Evolutionary conservation across 2,888 invertebrate genomes (phyloP).

Genomic region (Eretmocerus hayati): DNA sequence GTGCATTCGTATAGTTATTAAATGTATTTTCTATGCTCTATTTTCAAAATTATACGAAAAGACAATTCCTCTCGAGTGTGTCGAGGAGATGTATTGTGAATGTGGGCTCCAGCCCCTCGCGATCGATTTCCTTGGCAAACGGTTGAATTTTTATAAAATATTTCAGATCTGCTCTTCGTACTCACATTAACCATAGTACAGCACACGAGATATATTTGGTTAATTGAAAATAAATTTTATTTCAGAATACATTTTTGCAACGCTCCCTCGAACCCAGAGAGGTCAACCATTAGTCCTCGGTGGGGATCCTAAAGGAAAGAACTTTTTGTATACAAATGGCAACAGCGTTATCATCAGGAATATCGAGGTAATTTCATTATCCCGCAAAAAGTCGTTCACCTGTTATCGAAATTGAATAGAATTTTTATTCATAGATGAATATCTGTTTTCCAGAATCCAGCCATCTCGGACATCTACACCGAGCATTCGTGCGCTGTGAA

Average conservation of each 20-base stretch:
- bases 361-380: constrained; percentile 64
- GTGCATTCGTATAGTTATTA: too few relatives aligned
- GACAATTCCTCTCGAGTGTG: too few relatives aligned
- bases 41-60: too few relatives aligned
- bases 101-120: too few relatives aligned
- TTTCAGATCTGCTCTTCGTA: neutral
- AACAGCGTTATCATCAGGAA: constrained; percentile 96
- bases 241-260: constrained; percentile 83
- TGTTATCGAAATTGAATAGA: too few relatives aligned
- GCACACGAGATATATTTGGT: neutral
- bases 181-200: neutral
- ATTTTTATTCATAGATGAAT: too few relatives aligned
- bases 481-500: constrained; percentile 94
- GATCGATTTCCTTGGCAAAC: neutral
- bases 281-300: constrained; percentile 92
- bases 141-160: neutral
- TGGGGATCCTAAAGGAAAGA: constrained; percentile 93
- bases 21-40: too few relatives aligned
- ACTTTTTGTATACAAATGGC: constrained; percentile 94
- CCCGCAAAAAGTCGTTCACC: neutral
- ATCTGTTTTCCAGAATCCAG: constrained; percentile 67
- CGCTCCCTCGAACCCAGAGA: constrained; percentile 88
- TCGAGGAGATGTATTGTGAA: too few relatives aligned
- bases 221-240: neutral
- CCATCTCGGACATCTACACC: constrained; percentile 90